Base-by-base conservation (phyloP, 2,113 vertebrate species). In the Microtus oregoni region DNA sequence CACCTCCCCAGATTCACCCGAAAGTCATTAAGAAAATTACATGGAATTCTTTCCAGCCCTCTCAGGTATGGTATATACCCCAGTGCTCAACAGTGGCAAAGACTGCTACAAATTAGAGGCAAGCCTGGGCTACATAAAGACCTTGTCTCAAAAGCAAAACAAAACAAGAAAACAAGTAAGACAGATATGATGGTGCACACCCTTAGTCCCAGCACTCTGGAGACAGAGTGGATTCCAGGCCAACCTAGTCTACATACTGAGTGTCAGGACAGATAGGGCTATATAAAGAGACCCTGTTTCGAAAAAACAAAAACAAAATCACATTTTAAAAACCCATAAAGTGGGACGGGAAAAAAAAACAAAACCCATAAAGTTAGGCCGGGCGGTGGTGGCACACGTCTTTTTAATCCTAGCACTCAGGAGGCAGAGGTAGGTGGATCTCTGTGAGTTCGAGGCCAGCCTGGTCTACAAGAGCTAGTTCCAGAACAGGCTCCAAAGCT, bases 11-110 rank as follows among this genome's bases (percentile, higher is more conserved):
- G 76, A 58, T 55, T 67, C 38, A 85, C 22, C 44, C 78, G 75
- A n/a, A 92, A 83, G 20, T 79, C 63, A 79, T n/a, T 90, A 19
- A 92, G 85, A 92, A 79, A 90, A n/a, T n/a, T 15, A 58, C 52
- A 47, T 9, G 12, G 1, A 88, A 72, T 14, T 82, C 4, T 55
- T 65, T 35, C 13, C 17, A 77, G 44, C 58, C 24, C 20, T 58
- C 24, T 73, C 26, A 88, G 50, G 26, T 11, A 52, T 75, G 35
- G 35, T 38, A 55, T 22, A 68, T 65, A 86, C 22, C 13, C 30
- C 22, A 52, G 32, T 70, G 72, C 47, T n/a, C 7, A 65, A 72
- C 13, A 55, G 52, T 38, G 4, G 24, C 47, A 55, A 52, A 52
- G 85, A 70, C 9, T 68, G 20, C 19, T 19, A 47, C 7, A 87